Percentiles rank a stretch among this genome's conserved stretches.
These are phyloP conservation scores for Tiliqua scincoides DNA, from an alignment of 2,113 vertebrate genomes.

Conservation along the genomic window DNA sequence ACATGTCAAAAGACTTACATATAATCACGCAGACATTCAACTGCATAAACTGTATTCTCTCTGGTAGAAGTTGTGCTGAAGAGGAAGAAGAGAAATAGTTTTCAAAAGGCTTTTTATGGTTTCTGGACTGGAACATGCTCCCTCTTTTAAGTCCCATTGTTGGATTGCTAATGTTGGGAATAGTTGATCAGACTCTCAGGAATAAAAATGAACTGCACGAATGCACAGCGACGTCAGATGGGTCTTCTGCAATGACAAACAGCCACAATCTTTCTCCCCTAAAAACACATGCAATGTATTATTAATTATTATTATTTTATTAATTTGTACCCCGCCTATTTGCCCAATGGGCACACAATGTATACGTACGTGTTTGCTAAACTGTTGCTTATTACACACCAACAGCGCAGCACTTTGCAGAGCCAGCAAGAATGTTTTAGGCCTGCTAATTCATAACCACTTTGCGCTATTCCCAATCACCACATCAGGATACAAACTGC, in stretches of 20 bases:
- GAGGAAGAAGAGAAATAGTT: conserved; percentile 45
- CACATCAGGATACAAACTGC: too few relatives aligned
- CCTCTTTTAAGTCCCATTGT: rapidly evolving
- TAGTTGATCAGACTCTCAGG: neutral
- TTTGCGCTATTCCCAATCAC: neutral
- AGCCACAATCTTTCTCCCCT: too few relatives aligned
- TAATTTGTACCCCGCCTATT: too few relatives aligned
- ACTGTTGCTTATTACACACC: neutral
- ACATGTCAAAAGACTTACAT: conserved; percentile 80
- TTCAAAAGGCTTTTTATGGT: neutral
- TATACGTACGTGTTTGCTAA: too few relatives aligned
- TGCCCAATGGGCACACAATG: too few relatives aligned
- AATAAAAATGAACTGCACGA: neutral
- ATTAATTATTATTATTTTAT: too few relatives aligned
- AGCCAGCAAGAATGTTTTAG: too few relatives aligned
- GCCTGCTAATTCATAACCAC: too few relatives aligned
- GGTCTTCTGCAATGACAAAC: neutral
- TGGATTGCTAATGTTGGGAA: neutral
- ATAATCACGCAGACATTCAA: conserved; percentile 90
- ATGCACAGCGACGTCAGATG: neutral
- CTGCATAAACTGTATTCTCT: conserved; percentile 88
- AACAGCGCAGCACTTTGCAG: neutral
- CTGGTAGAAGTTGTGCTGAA: conserved; percentile 88
- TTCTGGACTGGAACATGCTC: neutral
- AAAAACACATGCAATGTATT: neutral